Evolutionary conservation across 1,140 invertebrate species (phyloP).

Genomic region (Conus betulinus): DNA sequence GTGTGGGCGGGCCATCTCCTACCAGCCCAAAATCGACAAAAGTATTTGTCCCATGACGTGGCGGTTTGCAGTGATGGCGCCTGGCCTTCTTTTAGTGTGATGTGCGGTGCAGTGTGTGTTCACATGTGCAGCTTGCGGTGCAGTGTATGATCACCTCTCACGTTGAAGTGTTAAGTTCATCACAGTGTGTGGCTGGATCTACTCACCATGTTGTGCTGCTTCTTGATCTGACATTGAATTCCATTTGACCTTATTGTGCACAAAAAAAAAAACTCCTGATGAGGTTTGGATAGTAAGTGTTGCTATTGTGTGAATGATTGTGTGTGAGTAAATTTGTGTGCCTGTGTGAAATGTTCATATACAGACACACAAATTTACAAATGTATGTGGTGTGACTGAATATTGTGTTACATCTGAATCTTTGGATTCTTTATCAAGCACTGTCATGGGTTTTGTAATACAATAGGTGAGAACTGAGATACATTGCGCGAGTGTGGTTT

Average conservation of each 20-base stretch:
- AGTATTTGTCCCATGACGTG: background rate
- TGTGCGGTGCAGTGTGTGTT: background rate
- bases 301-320: no score
- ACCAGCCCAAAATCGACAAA: constrained; percentile 42
- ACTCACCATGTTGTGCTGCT: no score
- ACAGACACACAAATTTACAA: no score
- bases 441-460: no score
- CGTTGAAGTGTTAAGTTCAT: no score
- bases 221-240: background rate
- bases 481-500: no score
- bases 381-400: no score
- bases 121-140: background rate
- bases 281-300: background rate
- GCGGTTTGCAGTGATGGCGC: background rate
- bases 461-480: no score
- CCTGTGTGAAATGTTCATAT: background rate
- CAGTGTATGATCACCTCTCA: background rate
- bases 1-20: constrained; percentile 57
- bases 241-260: background rate
- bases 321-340: background rate
- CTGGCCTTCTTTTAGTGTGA: background rate
- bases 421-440: no score
- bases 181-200: no score
- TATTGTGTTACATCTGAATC: no score
- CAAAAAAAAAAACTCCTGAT: background rate